Percentiles rank a stretch among this genome's conserved stretches.
Evolutionary conservation across 2,797 vertebrate species (phyloP).

Genomic region (Vipera latastei): DNA sequence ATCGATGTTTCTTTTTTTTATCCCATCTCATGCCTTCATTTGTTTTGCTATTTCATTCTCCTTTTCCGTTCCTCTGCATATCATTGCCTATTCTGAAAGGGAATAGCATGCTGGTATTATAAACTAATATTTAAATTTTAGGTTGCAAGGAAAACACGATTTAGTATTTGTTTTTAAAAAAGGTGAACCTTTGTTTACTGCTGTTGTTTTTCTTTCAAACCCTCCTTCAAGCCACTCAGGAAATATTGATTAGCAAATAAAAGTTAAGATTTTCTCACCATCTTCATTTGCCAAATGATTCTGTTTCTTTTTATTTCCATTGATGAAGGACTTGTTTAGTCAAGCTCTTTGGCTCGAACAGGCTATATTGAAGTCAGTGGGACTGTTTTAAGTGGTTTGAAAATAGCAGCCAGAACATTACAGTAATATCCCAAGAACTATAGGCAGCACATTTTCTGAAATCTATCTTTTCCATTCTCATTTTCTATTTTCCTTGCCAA

Average conservation of each 20-base stretch:
- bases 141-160: not conserved
- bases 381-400: not conserved
- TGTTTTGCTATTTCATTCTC: not conserved
- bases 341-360: not conserved
- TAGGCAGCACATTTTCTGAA: not conserved
- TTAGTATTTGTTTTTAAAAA: not conserved
- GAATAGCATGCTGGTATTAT: not conserved
- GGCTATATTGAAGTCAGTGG: not conserved
- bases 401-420: not conserved
- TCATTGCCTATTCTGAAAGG: not conserved
- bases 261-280: not conserved
- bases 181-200: not conserved
- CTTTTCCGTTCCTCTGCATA: not conserved
- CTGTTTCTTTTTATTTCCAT: not conserved
- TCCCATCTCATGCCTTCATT: not conserved
- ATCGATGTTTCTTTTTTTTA: not conserved
- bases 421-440: accelerated
- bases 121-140: not conserved
- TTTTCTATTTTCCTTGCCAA: not conserved
- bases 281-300: not conserved
- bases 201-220: not conserved
- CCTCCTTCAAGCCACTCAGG: not conserved
- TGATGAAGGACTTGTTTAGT: not conserved
- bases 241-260: not conserved
- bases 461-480: not conserved